Base-by-base conservation (phyloP, 23 tunicate genomes). In the Styela plicata region DNA sequence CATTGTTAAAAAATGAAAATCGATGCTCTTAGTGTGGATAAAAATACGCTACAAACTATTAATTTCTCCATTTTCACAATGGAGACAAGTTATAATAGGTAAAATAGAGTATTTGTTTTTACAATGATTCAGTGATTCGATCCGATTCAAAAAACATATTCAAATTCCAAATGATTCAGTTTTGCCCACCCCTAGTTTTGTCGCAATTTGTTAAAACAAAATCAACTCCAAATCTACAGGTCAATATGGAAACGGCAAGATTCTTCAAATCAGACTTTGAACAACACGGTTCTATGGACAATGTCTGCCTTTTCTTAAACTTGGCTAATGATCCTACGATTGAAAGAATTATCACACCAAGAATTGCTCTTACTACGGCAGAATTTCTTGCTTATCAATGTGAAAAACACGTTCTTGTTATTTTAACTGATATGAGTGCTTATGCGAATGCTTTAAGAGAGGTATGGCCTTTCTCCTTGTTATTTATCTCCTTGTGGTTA, bases 231-330 rank as follows among this genome's bases (percentile, higher is more conserved):
- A 5, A 66, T 66, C 29, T 87, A 44, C 29, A 89, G 96, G 96
- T 92, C 2, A 95, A 95, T 89, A 95, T 95, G 99, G 99, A 95
- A 73, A 89, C 99, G 34, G 99, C 99, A 31, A 70, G 99, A 34
- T 95, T 95, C 79, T 95, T 95, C 83, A 95, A 95, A 63, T 89
- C 99, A 34, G 99, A 95, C 66, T 95, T 95, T 88, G 99, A 95
- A 66, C 99, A 95, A 66, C 91, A 89, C 53, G 99, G 99, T 29
- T 89, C 94, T 21, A 95, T 95, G 99, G 99, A 95, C 82, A 95
- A 95, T 75, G 99, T 95, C 73, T 89, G 94, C 44, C 71, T 95
- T 44, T 95, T 95, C 63, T 74, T 95, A 33, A 95, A 95, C 74
- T 83, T 95, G 10, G 99, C 99, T 13, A 95, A 95, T 75, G 99